These are phyloP conservation scores for Crematogaster levior DNA, from an alignment of 2,888 invertebrate species.

Conservation along the genomic window DNA sequence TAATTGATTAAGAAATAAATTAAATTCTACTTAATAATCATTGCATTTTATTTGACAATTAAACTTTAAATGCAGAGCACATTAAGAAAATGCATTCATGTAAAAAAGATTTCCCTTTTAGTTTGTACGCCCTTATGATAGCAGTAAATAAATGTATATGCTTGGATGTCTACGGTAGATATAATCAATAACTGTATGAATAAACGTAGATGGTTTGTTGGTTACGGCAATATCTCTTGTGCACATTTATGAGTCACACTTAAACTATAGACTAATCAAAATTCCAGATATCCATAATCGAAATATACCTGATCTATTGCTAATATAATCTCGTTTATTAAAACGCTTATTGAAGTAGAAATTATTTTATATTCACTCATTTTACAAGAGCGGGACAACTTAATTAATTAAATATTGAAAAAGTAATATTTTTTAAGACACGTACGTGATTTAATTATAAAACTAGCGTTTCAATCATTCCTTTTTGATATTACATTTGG, in stretches of 20 bases:
- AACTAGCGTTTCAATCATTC: background rate
- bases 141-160: background rate
- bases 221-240: background rate
- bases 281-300: no score
- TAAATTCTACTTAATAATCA: background rate
- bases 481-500: background rate
- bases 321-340: background rate
- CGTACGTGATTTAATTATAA: background rate
- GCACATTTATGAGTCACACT: background rate
- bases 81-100: background rate
- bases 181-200: constrained; percentile 10
- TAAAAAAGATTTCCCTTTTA: background rate
- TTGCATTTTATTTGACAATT: background rate
- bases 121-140: background rate
- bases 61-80: background rate
- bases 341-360: background rate
- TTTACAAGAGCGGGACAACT: background rate
- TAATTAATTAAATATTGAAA: background rate
- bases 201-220: background rate
- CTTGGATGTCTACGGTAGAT: background rate
- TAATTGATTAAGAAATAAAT: no score
- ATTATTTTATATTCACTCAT: background rate
- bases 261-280: no score
- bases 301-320: background rate
- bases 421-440: background rate